Base-by-base conservation (phyloP, 2,113 vertebrate genomes). In the Peromyscus californicus region DNA sequence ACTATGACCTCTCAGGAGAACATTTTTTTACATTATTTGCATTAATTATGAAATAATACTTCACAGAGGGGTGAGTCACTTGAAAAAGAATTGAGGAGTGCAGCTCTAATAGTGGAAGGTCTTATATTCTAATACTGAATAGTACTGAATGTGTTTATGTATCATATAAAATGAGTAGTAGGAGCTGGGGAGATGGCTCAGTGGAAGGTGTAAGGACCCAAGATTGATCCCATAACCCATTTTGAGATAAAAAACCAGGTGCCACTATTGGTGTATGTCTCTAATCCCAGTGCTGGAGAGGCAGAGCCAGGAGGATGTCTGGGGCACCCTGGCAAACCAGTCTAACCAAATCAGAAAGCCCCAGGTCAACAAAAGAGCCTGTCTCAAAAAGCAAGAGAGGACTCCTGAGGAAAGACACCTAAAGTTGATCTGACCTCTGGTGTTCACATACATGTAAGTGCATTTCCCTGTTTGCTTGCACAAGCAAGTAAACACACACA, bases 11-110 rank as follows among this genome's bases (percentile, higher is more conserved):
- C 31, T 22, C 31, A 48, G 33, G 21, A 45, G 69, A 72, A 59
- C 36, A n/a, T 22, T 82, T 91, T 89, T 48, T 84, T 78, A 63
- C 39, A 72, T n/a, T 89, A n/a, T 72, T n/a, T 72, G n/a, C 17
- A 72, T 11, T 57, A 90, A 69, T 57, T 26, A 74, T 63, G 48
- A 94, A 93, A 72, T 89, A 80, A 92, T 88, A 15, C 15, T 86
- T 36, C 5, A 22, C 48, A 19, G 63, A 48, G 16, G 1, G 17
- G 19, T 22, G 7, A 19, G 29, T 12, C 29, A 67, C 19, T 69
- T 36, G 84, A 36, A 45, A 86, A 69, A 69, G 84, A 51, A 48
- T 17, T 21, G 39, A 21, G 42, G 17, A 22, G 10, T 0, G 5
- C 5, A 48, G 29, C 84, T 22, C 42, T 67, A 7, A 11, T 21